Evolutionary conservation across 2,888 invertebrate species (phyloP).

Genomic region (Hipparchia sbordonii): DNA sequence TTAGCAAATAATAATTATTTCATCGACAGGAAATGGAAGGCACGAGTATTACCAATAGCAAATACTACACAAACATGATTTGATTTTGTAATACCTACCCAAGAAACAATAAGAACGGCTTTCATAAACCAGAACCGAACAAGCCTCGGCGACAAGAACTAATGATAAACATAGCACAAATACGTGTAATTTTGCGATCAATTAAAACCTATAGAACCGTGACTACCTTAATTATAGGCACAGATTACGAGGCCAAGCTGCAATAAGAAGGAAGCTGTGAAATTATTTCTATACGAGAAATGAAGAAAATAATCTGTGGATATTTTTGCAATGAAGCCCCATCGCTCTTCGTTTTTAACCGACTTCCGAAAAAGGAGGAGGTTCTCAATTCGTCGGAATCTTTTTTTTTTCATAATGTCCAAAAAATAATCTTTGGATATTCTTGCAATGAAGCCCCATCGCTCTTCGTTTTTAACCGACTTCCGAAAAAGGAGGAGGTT

Average conservation of each 20-base stretch:
- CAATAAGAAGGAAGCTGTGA: slow-evolving; percentile 60
- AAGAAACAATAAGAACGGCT: slow-evolving; percentile 50
- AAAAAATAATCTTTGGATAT: background rate
- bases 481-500: no score
- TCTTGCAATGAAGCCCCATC: no score
- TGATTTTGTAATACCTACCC: slow-evolving; percentile 10
- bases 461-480: background rate
- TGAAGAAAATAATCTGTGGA: background rate
- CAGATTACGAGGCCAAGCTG: slow-evolving; percentile 57
- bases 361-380: background rate
- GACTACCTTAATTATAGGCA: slow-evolving; percentile 68
- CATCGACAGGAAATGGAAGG: background rate
- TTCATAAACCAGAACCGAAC: slow-evolving; percentile 55
- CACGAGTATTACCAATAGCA: background rate
- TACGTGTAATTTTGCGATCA: slow-evolving; percentile 78
- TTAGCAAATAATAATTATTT: background rate
- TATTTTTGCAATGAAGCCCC: background rate
- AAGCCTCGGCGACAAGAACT: slow-evolving; percentile 52
- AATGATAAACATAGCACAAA: slow-evolving; percentile 62
- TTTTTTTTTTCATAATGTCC: no score
- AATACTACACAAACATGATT: slow-evolving; percentile 12
- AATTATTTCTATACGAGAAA: background rate
- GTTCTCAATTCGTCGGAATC: no score
- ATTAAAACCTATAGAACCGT: slow-evolving; percentile 80
- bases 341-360: background rate